Evolutionary conservation across 2,888 invertebrate species (phyloP).

Genomic region (Melolontha melolontha): DNA sequence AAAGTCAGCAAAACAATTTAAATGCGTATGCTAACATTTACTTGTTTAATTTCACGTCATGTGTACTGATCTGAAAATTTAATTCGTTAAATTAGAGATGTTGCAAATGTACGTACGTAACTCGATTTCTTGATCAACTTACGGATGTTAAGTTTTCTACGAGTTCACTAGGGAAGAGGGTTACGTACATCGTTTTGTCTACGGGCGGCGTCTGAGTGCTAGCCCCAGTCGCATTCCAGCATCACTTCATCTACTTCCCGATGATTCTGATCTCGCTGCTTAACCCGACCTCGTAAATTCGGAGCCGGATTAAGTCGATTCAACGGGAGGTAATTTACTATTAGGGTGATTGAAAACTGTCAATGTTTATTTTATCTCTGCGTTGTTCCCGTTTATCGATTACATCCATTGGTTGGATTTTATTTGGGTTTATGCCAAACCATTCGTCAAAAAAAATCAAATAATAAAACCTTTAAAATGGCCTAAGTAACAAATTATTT

Average conservation of each 20-base stretch:
- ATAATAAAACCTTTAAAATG: not conserved
- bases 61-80: conserved; percentile 20
- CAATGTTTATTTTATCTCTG: conserved; percentile 27
- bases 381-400: conserved; percentile 5
- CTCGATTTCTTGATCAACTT: conserved; percentile 28
- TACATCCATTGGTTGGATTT: not conserved
- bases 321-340: conserved; percentile 33
- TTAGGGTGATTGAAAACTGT: conserved; percentile 34
- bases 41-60: conserved; percentile 3
- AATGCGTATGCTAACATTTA: not conserved
- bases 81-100: conserved; percentile 27
- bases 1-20: not conserved
- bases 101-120: conserved; percentile 6
- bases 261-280: conserved; percentile 15
- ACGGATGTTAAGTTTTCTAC: conserved; percentile 9
- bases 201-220: no score
- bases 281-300: conserved; percentile 26
- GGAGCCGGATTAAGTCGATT: conserved; percentile 24
- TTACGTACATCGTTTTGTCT: no score
- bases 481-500: no score
- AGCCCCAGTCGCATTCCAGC: conserved; percentile 6
- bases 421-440: not conserved
- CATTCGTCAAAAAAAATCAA: not conserved
- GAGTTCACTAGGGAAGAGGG: not conserved
- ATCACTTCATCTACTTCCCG: conserved; percentile 25